phyloP scores from a whole-genome alignment of 2,888 invertebrate genomes.

The Nephrotoma flavescens region DNA sequence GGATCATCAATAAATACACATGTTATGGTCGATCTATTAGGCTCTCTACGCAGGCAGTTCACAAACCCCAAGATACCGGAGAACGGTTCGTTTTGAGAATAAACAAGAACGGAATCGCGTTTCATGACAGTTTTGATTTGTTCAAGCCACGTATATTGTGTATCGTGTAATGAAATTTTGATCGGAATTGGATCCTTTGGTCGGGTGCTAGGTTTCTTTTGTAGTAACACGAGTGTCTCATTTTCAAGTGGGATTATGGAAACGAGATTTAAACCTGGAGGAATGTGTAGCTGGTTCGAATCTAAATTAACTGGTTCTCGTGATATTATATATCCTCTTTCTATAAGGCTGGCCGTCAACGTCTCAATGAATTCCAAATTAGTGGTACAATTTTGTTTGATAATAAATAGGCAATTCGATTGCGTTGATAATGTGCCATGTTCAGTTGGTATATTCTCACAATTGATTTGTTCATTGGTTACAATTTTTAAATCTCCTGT shows the following conservation, averaged over 20 bases:
- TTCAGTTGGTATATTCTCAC: slow-evolving; percentile 40
- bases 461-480: slow-evolving; percentile 21
- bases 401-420: slow-evolving; percentile 24
- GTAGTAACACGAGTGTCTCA: slow-evolving; percentile 23
- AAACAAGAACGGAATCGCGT: slow-evolving; percentile 31
- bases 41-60: slow-evolving; percentile 72
- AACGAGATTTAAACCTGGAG: slow-evolving; percentile 20
- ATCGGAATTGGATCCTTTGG: slow-evolving; percentile 17
- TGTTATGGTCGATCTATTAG: slow-evolving; percentile 48
- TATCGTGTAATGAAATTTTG: slow-evolving; percentile 20
- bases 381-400: slow-evolving; percentile 18
- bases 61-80: slow-evolving; percentile 77
- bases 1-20: slow-evolving; percentile 49
- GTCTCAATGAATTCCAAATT: slow-evolving; percentile 27
- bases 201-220: slow-evolving; percentile 17
- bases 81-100: slow-evolving; percentile 47
- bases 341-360: slow-evolving; percentile 36
- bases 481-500: slow-evolving; percentile 49
- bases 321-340: slow-evolving; percentile 44
- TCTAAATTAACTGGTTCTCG: slow-evolving; percentile 40
- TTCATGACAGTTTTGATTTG: slow-evolving; percentile 20
- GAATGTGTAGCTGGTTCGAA: slow-evolving; percentile 22
- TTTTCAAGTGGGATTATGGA: slow-evolving; percentile 21
- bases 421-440: slow-evolving; percentile 40
- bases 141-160: slow-evolving; percentile 23